phyloP scores from a whole-genome alignment of 2,888 invertebrate species.

The Stenotaenia linearis region DNA sequence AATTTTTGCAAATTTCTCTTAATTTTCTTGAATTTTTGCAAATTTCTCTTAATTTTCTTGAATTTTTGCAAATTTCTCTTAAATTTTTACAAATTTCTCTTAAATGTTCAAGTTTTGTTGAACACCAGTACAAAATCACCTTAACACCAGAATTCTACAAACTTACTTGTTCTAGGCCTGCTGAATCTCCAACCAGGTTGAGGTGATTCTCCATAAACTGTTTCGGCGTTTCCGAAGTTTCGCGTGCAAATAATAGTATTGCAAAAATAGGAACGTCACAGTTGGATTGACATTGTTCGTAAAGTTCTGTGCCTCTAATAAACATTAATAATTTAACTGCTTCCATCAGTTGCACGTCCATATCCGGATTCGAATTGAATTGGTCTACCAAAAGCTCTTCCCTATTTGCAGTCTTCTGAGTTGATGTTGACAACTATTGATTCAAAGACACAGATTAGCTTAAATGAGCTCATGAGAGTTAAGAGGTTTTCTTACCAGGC shows the following conservation, averaged over 20 bases:
- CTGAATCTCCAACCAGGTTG: constrained; percentile 47
- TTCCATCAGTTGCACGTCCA: constrained; percentile 47
- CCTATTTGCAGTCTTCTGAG: neutral
- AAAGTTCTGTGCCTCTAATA: constrained; percentile 45
- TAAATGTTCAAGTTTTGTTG: too few species aligned
- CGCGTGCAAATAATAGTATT: constrained; percentile 48
- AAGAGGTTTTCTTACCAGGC: constrained; percentile 39
- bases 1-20: too few species aligned
- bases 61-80: too few species aligned
- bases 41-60: too few species aligned
- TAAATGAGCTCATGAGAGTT: neutral
- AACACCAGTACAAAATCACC: too few species aligned
- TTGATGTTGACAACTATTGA: neutral
- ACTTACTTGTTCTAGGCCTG: constrained; percentile 49
- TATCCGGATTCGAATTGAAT: constrained; percentile 43
- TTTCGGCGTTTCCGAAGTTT: constrained; percentile 46
- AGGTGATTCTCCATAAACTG: constrained; percentile 49
- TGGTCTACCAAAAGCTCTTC: constrained; percentile 35
- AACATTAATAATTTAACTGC: constrained; percentile 50
- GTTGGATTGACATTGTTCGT: constrained; percentile 42
- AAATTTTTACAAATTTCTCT: too few species aligned
- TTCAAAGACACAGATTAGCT: neutral
- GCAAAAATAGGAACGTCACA: constrained; percentile 47
- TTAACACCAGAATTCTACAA: too few species aligned
- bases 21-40: too few species aligned